phyloP scores from a whole-genome alignment of 2,113 vertebrate species.

The Tiliqua scincoides region DNA sequence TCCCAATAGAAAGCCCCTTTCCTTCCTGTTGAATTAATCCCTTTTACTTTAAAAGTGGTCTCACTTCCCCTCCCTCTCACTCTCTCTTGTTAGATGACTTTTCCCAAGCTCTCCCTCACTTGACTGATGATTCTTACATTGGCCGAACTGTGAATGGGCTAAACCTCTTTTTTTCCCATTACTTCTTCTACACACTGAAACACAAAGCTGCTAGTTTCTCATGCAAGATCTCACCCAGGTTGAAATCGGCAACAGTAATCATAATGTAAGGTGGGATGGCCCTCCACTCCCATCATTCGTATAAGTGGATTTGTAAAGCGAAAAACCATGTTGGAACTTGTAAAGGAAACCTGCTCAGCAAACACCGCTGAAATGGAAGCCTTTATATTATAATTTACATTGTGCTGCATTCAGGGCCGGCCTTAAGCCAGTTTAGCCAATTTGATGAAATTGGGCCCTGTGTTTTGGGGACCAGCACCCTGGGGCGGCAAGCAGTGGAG shows the following conservation, averaged over 20 bases:
- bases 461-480: too few species aligned
- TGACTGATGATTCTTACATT: not conserved
- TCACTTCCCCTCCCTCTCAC: slow-evolving; percentile 1
- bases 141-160: not conserved
- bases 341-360: not conserved
- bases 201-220: not conserved
- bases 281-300: not conserved
- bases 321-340: not conserved
- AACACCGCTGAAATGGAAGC: not conserved
- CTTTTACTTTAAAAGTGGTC: slow-evolving; percentile 16
- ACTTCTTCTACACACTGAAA: not conserved
- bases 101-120: slow-evolving; percentile 18
- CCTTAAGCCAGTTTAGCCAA: too few species aligned
- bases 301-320: not conserved
- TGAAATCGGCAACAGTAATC: not conserved
- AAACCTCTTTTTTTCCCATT: not conserved
- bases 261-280: not conserved
- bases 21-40: not conserved
- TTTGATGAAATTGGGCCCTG: too few species aligned
- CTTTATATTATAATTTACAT: not conserved
- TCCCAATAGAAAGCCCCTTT: not conserved
- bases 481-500: too few species aligned
- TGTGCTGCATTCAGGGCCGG: not conserved
- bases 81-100: slow-evolving; percentile 4
- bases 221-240: not conserved